Percentiles rank a stretch among this genome's conserved stretches.
Conservation (phyloP, 2,888 invertebrate genomes). For the Ethmia dodecea region DNA sequence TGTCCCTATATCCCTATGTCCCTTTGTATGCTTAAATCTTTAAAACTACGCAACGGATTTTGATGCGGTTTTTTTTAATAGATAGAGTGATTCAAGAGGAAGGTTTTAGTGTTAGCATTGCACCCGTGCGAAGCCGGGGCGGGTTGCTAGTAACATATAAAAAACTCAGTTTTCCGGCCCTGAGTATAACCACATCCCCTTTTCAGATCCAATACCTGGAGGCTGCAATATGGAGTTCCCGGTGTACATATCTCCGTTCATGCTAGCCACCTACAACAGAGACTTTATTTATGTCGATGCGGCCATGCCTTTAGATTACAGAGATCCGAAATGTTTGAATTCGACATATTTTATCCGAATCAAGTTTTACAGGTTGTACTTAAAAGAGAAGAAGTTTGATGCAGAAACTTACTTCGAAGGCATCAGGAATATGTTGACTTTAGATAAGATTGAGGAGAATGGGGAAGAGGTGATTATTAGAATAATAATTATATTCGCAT, state of each 20-base stretch:
- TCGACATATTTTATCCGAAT: constrained; percentile 24
- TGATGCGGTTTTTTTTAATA: no score
- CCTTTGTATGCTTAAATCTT: no score
- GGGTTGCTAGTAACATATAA: no score
- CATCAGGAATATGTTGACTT: constrained; percentile 79
- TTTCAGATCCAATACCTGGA: constrained; percentile 85
- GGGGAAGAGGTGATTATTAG: constrained; percentile 73
- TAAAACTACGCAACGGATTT: no score
- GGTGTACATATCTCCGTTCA: constrained; percentile 79
- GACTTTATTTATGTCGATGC: constrained; percentile 72
- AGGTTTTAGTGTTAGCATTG: no score
- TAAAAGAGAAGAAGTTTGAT: constrained; percentile 75
- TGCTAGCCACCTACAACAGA: constrained; percentile 47
- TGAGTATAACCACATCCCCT: no score
- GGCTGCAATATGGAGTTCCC: constrained; percentile 86
- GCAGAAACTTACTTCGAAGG: constrained; percentile 77
- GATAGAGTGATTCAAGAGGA: no score
- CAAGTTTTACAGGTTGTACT: constrained; percentile 79
- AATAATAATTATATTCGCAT: no score
- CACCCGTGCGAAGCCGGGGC: no score
- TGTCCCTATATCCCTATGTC: no score
- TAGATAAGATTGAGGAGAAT: constrained; percentile 65
- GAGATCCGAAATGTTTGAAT: neutral
- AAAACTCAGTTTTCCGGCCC: no score
- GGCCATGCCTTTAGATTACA: constrained; percentile 51